Conservation (phyloP, 1,140 invertebrate genomes). For the Musca vetustissima region DNA sequence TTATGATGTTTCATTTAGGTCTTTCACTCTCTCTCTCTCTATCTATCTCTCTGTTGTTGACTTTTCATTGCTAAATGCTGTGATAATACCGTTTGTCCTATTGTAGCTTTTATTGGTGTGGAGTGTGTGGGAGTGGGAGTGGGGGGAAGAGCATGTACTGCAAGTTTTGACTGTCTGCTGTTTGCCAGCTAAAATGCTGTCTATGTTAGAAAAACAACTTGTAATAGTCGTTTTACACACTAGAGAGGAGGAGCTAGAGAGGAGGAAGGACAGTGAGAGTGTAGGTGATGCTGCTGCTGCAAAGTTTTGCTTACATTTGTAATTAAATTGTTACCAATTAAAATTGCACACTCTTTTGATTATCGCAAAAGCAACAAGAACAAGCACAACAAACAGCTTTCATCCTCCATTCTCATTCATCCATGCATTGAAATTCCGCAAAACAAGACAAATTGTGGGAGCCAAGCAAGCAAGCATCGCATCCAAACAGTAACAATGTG, state of each 20-base stretch:
- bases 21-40: no score
- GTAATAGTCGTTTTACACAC: constrained; percentile 6
- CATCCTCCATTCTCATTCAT: no score
- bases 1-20: no score
- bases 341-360: constrained; percentile 56
- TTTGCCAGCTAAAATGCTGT: constrained; percentile 16
- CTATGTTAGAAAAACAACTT: constrained; percentile 12
- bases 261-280: no score
- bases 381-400: background rate
- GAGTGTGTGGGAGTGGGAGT: background rate
- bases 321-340: constrained; percentile 56
- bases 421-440: no score
- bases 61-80: constrained; percentile 12
- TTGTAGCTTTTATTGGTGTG: background rate
- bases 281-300: background rate
- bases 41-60: background rate
- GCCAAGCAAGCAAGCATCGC: no score
- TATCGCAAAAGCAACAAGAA: constrained; percentile 37
- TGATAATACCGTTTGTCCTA: background rate
- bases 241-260: no score
- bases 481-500: background rate
- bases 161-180: background rate
- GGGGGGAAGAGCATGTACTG: background rate
- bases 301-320: constrained; percentile 38
- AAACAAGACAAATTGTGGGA: no score